A percentile compares a stretch with the other conserved stretches of the same genome.
These are phyloP conservation scores for Orchesella cincta DNA, from an alignment of 1,140 invertebrate species.

Conservation along the genomic window DNA sequence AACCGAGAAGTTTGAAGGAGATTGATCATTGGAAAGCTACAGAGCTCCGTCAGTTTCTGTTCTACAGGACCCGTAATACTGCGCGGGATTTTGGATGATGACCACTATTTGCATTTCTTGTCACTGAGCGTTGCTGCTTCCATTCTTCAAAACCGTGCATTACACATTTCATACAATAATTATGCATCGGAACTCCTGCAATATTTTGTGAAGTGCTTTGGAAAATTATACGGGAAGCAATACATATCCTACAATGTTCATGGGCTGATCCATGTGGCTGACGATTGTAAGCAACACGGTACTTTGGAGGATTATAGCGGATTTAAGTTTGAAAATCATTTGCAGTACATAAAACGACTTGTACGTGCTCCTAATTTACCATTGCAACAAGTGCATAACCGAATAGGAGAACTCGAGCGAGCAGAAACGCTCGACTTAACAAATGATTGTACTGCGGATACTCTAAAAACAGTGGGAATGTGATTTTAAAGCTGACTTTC, in stretches of 20 bases:
- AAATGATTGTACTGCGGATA: background rate
- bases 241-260: conserved; percentile 54
- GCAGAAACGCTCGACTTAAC: background rate
- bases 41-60: conserved; percentile 57
- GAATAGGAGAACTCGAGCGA: conserved; percentile 54
- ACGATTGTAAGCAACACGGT: conserved; percentile 52
- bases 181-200: conserved; percentile 52
- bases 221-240: conserved; percentile 51
- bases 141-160: conserved; percentile 36
- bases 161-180: conserved; percentile 11
- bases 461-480: background rate
- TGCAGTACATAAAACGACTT: conserved; percentile 23
- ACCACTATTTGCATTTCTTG: conserved; percentile 56
- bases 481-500: background rate
- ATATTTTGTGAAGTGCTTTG: conserved; percentile 52
- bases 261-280: conserved; percentile 26
- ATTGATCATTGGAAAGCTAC: conserved; percentile 58
- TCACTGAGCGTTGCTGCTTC: conserved; percentile 52
- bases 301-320: conserved; percentile 52
- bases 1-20: conserved; percentile 54
- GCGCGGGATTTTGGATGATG: conserved; percentile 50
- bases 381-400: conserved; percentile 53
- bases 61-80: conserved; percentile 57
- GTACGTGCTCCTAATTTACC: conserved; percentile 24
- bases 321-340: conserved; percentile 50